phyloP scores from a whole-genome alignment of 1,140 invertebrate genomes.

The Littorina saxatilis region DNA sequence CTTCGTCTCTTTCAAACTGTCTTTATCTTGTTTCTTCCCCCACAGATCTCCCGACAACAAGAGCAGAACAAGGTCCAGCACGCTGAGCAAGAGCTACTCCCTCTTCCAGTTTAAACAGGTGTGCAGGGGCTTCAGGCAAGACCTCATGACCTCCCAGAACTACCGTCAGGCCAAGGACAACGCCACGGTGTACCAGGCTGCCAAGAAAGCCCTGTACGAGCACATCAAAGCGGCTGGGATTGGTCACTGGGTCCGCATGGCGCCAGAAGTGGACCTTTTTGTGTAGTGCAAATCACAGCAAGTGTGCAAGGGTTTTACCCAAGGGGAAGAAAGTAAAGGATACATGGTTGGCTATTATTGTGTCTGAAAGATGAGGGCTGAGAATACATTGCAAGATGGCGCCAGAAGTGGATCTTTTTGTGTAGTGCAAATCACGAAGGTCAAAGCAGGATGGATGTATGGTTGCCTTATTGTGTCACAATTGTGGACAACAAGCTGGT shows the following conservation, averaged over 20 bases:
- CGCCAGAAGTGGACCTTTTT: conserved; percentile 50
- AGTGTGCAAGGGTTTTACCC: no score
- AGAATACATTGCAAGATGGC: no score
- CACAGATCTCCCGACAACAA: neutral
- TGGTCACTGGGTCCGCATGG: conserved; percentile 60
- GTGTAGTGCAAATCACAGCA: no score
- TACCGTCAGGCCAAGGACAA: conserved; percentile 49
- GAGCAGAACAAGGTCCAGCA: neutral
- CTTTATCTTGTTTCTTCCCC: neutral
- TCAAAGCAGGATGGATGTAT: no score
- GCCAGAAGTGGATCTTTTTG: conserved; percentile 47
- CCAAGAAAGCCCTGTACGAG: conserved; percentile 52
- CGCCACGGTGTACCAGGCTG: conserved; percentile 48
- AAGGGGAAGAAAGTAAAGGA: no score
- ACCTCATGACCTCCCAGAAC: neutral
- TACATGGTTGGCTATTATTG: no score
- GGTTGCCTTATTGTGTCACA: no score
- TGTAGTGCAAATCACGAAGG: no score
- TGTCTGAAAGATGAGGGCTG: no score
- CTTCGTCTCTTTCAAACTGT: no score
- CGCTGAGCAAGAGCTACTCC: neutral
- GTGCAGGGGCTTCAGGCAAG: neutral
- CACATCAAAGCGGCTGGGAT: conserved; percentile 52
- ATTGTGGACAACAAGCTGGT: no score
- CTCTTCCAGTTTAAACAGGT: neutral